phyloP scores from a whole-genome alignment of 2,888 invertebrate genomes.

The Gymnoscelis rufifasciata region DNA sequence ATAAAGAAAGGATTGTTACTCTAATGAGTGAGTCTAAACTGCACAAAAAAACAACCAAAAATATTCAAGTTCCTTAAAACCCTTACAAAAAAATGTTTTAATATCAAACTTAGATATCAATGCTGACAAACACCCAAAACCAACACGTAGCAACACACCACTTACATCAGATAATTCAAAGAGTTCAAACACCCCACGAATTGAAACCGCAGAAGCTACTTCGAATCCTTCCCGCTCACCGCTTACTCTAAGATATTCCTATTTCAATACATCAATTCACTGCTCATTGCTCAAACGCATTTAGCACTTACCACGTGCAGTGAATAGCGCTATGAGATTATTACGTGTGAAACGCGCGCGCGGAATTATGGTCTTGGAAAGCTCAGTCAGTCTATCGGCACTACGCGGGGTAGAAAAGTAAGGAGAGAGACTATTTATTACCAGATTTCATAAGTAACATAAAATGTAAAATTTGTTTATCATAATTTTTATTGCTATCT shows the following conservation, averaged over 20 bases:
- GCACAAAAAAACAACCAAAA: no score
- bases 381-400: constrained; percentile 51
- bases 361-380: constrained; percentile 65
- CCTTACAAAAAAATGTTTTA: no score
- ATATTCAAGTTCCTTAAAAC: no score
- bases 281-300: constrained; percentile 27
- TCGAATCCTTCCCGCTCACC: neutral
- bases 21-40: no score
- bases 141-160: no score
- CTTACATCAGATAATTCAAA: no score
- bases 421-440: constrained; percentile 10
- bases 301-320: constrained; percentile 47
- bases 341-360: constrained; percentile 61
- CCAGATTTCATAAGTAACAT: no score
- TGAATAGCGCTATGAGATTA: constrained; percentile 58
- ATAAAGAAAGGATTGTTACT: no score
- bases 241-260: neutral
- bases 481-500: no score
- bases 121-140: no score
- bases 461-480: no score
- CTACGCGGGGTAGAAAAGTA: constrained; percentile 22
- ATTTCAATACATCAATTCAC: constrained; percentile 18
- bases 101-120: no score
- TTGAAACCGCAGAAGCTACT: neutral
- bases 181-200: neutral